Base-by-base conservation (phyloP, 2,797 vertebrate genomes). In the Acanthiza pusilla region DNA sequence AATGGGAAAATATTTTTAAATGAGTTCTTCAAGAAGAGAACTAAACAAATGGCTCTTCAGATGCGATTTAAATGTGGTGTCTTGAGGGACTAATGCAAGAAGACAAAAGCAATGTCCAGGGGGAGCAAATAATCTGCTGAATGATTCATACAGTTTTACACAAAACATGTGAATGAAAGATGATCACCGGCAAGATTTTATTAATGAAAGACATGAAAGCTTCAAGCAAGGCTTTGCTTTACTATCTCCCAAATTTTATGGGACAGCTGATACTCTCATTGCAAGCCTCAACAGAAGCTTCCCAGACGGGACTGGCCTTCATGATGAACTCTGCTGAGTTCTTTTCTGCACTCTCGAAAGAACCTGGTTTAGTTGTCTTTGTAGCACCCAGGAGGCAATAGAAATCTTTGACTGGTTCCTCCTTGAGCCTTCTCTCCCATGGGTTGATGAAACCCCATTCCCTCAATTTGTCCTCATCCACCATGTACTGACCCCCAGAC, bases 21-120 rank as follows among this genome's bases (percentile, higher is more conserved):
- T 89, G 17, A 88, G 29, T 12, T 87, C 70, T 90, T 93, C 63
- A 63, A 89, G 93, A 76, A 54, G 40, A 87, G 53, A 77, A 18
- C 50, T 72, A 66, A 97, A 76, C 51, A 93, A 66, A 68, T 84
- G 65, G 36, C 67, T 96, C 86, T 85, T 94, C 63, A 91, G 80
- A 51, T 67, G 91, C 8, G 29, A 82, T 85, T 85, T 94, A 84
- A 95, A 47, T 73, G 43, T 75, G 27, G 89, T 92, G 73, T 89
- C 94, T 75, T 86, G 7, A 91, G 91, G 94, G 84, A 63, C 54
- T 89, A 83, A 88, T 74, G 61, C 38, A 15, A 85, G 61, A 78
- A 90, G 90, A 78, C 92, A 91, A 88, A 95, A 90, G 76, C 83
- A 61, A 2, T 40, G 85, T 94, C 81, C 63, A 48, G 48, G 34